phyloP scores from a whole-genome alignment of 2,797 vertebrate genomes.

The Sebastes kiyomatsui region DNA sequence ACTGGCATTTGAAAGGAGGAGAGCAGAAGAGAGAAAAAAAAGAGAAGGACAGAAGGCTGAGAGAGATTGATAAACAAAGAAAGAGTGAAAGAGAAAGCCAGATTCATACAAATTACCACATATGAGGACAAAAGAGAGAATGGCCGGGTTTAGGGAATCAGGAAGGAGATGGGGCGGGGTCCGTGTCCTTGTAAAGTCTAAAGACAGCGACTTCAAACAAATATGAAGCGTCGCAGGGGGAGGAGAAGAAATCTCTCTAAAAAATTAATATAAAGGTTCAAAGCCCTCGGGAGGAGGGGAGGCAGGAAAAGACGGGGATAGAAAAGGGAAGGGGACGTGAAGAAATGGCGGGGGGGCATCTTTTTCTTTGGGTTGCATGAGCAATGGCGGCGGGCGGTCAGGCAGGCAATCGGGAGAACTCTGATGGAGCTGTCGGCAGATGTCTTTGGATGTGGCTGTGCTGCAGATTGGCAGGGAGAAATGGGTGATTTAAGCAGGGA shows the following conservation, averaged over 20 bases:
- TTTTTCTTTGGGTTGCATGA: constrained; percentile 41
- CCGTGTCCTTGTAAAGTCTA: constrained; percentile 54
- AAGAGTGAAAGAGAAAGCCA: neutral
- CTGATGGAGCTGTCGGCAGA: constrained; percentile 66
- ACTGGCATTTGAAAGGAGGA: constrained; percentile 36
- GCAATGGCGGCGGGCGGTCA: constrained; percentile 33
- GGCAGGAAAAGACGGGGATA: constrained; percentile 17
- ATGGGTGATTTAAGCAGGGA: constrained; percentile 60
- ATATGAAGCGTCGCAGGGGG: constrained; percentile 54
- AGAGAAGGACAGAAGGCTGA: neutral
- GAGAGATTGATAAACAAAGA: neutral
- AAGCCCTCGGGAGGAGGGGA: constrained; percentile 31
- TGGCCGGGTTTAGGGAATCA: neutral
- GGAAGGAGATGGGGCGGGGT: constrained; percentile 6
- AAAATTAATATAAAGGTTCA: constrained; percentile 68
- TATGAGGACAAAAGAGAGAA: constrained; percentile 6
- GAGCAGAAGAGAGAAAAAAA: neutral
- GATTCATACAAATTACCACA: constrained; percentile 27
- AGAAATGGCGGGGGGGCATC: constrained; percentile 11
- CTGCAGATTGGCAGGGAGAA: constrained; percentile 61
- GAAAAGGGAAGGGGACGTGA: constrained; percentile 2
- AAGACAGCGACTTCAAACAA: constrained; percentile 71
- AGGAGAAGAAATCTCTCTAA: constrained; percentile 34
- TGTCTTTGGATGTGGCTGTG: constrained; percentile 59
- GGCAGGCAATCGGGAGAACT: constrained; percentile 44